These are phyloP conservation scores for Monopis laevigella DNA, from an alignment of 2,888 invertebrate species.

Conservation along the genomic window DNA sequence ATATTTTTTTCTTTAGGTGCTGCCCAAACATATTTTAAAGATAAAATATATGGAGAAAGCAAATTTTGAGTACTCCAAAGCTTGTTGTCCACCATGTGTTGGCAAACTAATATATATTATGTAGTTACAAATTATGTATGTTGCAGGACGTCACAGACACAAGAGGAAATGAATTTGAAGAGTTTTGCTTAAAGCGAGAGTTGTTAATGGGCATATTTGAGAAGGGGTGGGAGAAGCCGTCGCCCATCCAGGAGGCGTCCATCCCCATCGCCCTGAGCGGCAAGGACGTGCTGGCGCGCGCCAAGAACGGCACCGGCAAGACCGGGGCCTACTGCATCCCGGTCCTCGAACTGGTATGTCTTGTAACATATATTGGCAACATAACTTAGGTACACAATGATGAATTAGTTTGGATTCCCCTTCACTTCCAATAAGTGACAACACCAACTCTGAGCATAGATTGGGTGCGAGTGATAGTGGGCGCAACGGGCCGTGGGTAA, in stretches of 20 bases:
- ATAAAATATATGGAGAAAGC: no score
- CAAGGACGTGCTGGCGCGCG: constrained; percentile 96
- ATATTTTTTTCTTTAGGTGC: no score
- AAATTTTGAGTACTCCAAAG: no score
- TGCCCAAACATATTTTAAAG: no score
- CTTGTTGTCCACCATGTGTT: no score
- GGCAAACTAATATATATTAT: no score
- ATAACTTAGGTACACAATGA: no score
- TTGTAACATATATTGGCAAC: no score
- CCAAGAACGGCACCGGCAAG: constrained; percentile 99
- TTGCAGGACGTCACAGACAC: constrained; percentile 97
- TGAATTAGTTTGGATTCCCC: constrained; percentile 62
- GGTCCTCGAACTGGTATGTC: constrained; percentile 86
- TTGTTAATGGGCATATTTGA: constrained; percentile 99
- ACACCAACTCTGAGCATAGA: constrained; percentile 28
- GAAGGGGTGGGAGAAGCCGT: constrained; percentile 99
- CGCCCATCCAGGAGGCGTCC: constrained; percentile 99
- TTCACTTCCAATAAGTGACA: constrained; percentile 62
- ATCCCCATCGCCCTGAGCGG: constrained; percentile 98
- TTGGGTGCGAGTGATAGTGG: not conserved
- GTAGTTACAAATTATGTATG: no score
- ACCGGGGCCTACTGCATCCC: constrained; percentile 99
- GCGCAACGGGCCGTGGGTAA: not conserved
- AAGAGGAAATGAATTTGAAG: constrained; percentile 99
- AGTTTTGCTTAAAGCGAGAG: constrained; percentile 97